A percentile compares a stretch with the other conserved stretches of the same genome.
phyloP scores from a whole-genome alignment of 2,888 invertebrate genomes.

The Ormyrus thymus region DNA sequence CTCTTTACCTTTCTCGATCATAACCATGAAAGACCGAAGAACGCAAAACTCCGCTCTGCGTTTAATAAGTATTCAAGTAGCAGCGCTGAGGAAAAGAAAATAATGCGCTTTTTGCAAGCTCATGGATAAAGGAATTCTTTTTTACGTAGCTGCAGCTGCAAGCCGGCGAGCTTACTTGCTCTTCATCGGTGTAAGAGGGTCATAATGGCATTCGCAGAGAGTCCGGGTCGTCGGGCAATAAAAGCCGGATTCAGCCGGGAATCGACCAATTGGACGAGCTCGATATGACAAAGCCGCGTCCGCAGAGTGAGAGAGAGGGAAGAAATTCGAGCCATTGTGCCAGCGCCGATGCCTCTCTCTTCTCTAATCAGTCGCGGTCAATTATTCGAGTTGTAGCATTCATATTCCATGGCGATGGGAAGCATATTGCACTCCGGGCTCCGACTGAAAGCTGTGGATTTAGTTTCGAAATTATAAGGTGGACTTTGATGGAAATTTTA shows the following conservation, averaged over 20 bases:
- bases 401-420: background rate
- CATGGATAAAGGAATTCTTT: constrained; percentile 12
- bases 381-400: constrained; percentile 32
- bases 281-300: background rate
- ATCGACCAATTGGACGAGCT: background rate
- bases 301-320: background rate
- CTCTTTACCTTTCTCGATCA: background rate
- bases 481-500: too few species aligned
- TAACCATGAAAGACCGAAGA: background rate
- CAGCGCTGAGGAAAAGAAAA: too few species aligned
- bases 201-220: too few species aligned
- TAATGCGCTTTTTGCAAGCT: background rate
- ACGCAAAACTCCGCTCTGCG: background rate
- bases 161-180: too few species aligned
- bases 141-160: too few species aligned
- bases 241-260: background rate
- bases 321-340: constrained; percentile 9
- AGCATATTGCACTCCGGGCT: too few species aligned
- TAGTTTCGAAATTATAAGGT: too few species aligned
- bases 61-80: background rate
- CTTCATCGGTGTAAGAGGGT: too few species aligned
- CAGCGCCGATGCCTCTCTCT: background rate
- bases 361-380: constrained; percentile 35
- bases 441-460: too few species aligned
- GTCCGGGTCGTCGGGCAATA: too few species aligned